These are phyloP conservation scores for Carassius gibelio DNA, from an alignment of 2,113 vertebrate genomes.

Conservation along the genomic window DNA sequence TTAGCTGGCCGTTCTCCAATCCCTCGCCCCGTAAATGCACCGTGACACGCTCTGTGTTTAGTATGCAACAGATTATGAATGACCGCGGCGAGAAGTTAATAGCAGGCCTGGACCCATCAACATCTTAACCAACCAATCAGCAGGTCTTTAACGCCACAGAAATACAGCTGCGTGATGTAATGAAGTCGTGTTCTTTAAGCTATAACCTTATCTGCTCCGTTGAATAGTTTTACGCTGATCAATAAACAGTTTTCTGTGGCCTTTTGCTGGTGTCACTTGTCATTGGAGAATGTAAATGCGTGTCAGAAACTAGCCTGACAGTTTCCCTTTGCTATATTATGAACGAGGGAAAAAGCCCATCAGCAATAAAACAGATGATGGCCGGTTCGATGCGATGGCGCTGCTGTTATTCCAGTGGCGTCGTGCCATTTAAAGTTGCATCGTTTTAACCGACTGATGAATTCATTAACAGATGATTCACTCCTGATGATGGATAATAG, in stretches of 20 bases:
- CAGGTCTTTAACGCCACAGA: slow-evolving; percentile 73
- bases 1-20: slow-evolving; percentile 66
- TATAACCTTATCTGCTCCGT: slow-evolving; percentile 92
- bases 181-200: slow-evolving; percentile 97
- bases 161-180: slow-evolving; percentile 88
- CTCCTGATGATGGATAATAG: not conserved
- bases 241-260: slow-evolving; percentile 97
- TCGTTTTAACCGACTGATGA: not conserved
- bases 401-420: not conserved
- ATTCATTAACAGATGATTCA: not conserved
- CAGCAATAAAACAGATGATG: slow-evolving; percentile 56
- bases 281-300: slow-evolving; percentile 91
- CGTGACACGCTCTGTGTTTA: slow-evolving; percentile 71
- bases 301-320: slow-evolving; percentile 95
- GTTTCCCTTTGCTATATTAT: slow-evolving; percentile 75
- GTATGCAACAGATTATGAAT: slow-evolving; percentile 81
- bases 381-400: no score
- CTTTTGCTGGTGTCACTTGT: slow-evolving; percentile 94
- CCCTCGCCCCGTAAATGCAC: slow-evolving; percentile 60
- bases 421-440: not conserved
- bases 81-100: slow-evolving; percentile 75
- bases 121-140: slow-evolving; percentile 74
- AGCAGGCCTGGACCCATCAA: slow-evolving; percentile 78
- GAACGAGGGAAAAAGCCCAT: slow-evolving; percentile 54
- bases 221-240: slow-evolving; percentile 96